Base-by-base conservation (phyloP, 2,888 invertebrate species). In the Desoria tigrina region DNA sequence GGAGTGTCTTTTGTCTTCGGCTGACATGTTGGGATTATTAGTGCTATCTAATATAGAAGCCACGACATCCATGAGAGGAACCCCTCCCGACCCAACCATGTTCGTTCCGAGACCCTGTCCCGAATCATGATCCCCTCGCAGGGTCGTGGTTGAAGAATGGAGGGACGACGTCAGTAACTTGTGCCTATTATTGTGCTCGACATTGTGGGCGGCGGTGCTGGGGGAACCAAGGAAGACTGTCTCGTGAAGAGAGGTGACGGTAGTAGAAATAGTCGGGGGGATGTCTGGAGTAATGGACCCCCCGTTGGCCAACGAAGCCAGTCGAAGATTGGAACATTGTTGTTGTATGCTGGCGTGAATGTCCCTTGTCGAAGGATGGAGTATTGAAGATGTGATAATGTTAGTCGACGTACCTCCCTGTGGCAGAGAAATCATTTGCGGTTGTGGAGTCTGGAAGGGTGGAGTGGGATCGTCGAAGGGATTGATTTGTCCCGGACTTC, bases 31-130 rank as follows among this genome's bases (percentile, higher is more conserved):
- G 39, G 72, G 72, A 70, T 73, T 74, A 62, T 76, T 68, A 28
- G 68, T 68, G 68, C 65, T 76, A 56, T 96, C 95, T 69, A 95
- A 94, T 78, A 96, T 95, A 0, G 95, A 95, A 77, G 95, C 95
- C 79, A 95, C 96, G 0, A 93, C 93, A 61, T 76, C 74, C 65
- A 76, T 66, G 18, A 74, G 66, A 23, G 72, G 73, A n/a, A 68
- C 71, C 37, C 70, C 73, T 18, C 45, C 45, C 4, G 45, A 21
- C 4, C 26, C 63, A 63, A 26, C 32, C 53, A 53, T 57, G 60
- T n/a, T n/a, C n/a, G 42, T 57, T 24, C 32, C 65, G 58, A 53
- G 11, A 21, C 45, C 45, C 16, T 3, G 4, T 58, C 65, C 59
- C 57, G 59, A 23, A 16, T 9, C 9, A 18, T n/a, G n/a, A 21